Evolutionary conservation across 2,888 invertebrate species (phyloP), one percentile per base, ranked within the genome.

Genomic region (Theretra japonica): DNA sequence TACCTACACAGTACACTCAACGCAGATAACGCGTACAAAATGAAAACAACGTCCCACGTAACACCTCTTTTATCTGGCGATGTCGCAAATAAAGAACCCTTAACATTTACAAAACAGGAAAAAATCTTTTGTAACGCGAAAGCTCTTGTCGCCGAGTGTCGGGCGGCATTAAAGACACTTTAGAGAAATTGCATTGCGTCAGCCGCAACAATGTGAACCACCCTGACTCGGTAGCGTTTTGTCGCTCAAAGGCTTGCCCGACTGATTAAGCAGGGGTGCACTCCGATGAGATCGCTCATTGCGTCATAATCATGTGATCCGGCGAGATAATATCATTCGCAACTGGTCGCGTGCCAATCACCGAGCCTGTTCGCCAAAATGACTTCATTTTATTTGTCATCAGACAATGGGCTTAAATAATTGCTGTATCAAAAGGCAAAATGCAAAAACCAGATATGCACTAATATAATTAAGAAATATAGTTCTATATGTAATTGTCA

Each of bases 141-240:
- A 90, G 89, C 91, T 87, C 89, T 91, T 89, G 86, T 88, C 87
- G 87, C 89, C 79, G 81, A 83, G 88, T 89, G 83, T 82, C 83
- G 86, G 82, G 89, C 86, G 88, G 88, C 91, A 90, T 92, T 92
- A 91, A 86, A 87, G 88, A 89, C 90, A 91, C 93, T 92, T 91
- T 85, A 88, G 84, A 82, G 86, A 88, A 88, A 90, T 92, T 82
- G 87, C 25, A 65, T 65, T 83, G 80, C 75, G 15, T 70, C 79
- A 80, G 84, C 86, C 87, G 87, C 83, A 84, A 83, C 83, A 82
- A 78, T 77, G 77, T 81, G 87, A 83, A 81, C 87, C 82, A 84
- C 79, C 75, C 76, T 73, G 79, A 78, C 48, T 65, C 62, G 33
- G 41, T 41, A 48, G 41, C 41, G 65, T 48, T 48, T 23, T 23